Evolutionary conservation across 1,140 invertebrate species (phyloP).

Genomic region (Propsilocerus akamusi): DNA sequence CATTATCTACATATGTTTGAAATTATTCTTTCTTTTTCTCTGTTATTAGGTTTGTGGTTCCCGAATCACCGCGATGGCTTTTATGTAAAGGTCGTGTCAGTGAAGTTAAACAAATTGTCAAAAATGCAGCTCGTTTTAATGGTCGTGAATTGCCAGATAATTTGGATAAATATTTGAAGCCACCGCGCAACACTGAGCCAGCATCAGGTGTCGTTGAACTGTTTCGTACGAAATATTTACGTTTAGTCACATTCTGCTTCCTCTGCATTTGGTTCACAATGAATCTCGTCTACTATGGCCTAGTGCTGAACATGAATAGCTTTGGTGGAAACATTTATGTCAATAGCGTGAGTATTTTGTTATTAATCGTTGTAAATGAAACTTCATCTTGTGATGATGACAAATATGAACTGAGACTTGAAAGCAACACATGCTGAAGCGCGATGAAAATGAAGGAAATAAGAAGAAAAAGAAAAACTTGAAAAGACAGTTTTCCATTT

Average conservation of each 20-base stretch:
- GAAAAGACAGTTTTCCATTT: no score
- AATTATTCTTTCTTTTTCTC: no score
- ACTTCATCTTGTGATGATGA: no score
- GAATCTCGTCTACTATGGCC: constrained; percentile 52
- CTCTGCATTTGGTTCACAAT: constrained; percentile 52
- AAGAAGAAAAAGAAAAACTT: no score
- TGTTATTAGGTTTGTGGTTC: constrained; percentile 45
- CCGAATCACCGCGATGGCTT: constrained; percentile 73
- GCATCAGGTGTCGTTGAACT: constrained; percentile 36
- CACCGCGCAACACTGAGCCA: constrained; percentile 23
- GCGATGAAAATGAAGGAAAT: no score
- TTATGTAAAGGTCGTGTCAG: constrained; percentile 48
- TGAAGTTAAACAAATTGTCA: constrained; percentile 46
- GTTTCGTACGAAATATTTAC: constrained; percentile 35
- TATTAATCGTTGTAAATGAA: no score
- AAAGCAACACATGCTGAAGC: no score
- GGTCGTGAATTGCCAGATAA: constrained; percentile 33
- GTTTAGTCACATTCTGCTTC: constrained; percentile 43
- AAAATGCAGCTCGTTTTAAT: constrained; percentile 45
- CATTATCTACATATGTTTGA: no score
- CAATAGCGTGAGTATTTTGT: constrained; percentile 40
- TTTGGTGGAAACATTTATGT: constrained; percentile 49
- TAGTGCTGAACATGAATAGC: constrained; percentile 47
- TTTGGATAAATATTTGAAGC: constrained; percentile 37
- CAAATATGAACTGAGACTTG: no score